These are phyloP conservation scores for Cuniculus paca DNA, from an alignment of 2,797 vertebrate genomes.

Conservation along the genomic window DNA sequence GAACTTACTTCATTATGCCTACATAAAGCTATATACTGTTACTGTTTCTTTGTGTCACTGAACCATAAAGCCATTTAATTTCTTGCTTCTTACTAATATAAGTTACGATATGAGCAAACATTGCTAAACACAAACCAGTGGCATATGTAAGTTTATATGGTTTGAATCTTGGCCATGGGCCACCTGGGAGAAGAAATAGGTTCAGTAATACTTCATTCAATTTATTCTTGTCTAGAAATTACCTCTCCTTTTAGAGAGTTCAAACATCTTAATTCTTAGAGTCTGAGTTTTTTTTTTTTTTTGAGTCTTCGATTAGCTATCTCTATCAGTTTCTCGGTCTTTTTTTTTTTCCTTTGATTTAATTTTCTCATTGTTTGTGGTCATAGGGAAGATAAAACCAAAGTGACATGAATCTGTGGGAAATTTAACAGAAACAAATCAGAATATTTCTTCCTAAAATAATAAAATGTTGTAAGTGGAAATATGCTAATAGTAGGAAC, in stretches of 20 bases:
- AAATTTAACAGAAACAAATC: background rate
- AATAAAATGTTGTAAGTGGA: conserved; percentile 6
- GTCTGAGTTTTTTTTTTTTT: background rate
- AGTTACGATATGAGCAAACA: conserved; percentile 18
- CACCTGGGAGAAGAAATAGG: background rate
- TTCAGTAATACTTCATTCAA: background rate
- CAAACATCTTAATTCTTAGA: conserved; percentile 45
- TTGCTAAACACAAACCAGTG: background rate
- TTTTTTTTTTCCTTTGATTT: conserved; percentile 21
- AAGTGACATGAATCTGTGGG: conserved; percentile 42
- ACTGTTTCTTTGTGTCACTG: conserved; percentile 1
- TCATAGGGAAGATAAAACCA: background rate
- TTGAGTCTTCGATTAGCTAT: background rate
- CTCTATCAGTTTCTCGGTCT: background rate
- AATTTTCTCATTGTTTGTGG: conserved; percentile 22
- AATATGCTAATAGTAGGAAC: conserved; percentile 34
- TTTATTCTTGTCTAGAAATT: background rate
- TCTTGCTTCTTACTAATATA: conserved; percentile 46
- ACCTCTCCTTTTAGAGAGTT: conserved; percentile 17
- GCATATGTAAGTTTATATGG: background rate
- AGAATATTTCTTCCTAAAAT: conserved; percentile 26
- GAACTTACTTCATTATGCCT: background rate
- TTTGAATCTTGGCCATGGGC: conserved; percentile 19
- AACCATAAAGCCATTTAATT: conserved; percentile 18
- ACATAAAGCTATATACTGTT: conserved; percentile 2